A percentile compares a stretch with the other conserved stretches of the same genome.
These are phyloP conservation scores for Menidia menidia DNA, from an alignment of 2,797 vertebrate species.

Conservation along the genomic window DNA sequence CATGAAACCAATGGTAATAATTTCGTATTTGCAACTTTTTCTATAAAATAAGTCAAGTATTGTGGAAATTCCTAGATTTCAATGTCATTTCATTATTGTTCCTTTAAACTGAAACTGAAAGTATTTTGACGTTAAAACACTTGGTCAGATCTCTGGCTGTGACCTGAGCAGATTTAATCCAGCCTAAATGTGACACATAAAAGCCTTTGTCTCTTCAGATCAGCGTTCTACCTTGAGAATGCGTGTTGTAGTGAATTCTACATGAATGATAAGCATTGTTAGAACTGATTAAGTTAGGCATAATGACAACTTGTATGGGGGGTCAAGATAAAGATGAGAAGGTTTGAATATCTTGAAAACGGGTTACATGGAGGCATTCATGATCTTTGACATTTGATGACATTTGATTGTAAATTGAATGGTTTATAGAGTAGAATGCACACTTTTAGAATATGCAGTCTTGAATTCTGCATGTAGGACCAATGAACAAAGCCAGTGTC, in stretches of 20 bases:
- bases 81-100: neutral
- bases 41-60: too few relatives aligned
- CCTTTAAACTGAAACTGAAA: neutral
- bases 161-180: slow-evolving; percentile 43
- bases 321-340: slow-evolving; percentile 37
- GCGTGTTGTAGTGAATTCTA: slow-evolving; percentile 34
- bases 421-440: neutral
- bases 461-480: slow-evolving; percentile 6
- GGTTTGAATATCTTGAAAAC: slow-evolving; percentile 6
- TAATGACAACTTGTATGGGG: slow-evolving; percentile 36
- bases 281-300: slow-evolving; percentile 50
- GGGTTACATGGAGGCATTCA: neutral
- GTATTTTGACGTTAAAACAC: neutral
- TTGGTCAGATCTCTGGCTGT: slow-evolving; percentile 9
- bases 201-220: slow-evolving; percentile 37
- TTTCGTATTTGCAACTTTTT: neutral
- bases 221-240: slow-evolving; percentile 18
- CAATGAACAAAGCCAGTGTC: slow-evolving; percentile 1
- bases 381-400: neutral
- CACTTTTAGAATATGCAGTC: neutral
- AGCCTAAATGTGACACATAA: slow-evolving; percentile 34
- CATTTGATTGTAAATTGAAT: slow-evolving; percentile 19
- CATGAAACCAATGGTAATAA: too few relatives aligned
- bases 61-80: too few relatives aligned
- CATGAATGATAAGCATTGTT: slow-evolving; percentile 40